Conservation (phyloP, 2,113 vertebrate genomes). For the Bubo scandiacus region DNA sequence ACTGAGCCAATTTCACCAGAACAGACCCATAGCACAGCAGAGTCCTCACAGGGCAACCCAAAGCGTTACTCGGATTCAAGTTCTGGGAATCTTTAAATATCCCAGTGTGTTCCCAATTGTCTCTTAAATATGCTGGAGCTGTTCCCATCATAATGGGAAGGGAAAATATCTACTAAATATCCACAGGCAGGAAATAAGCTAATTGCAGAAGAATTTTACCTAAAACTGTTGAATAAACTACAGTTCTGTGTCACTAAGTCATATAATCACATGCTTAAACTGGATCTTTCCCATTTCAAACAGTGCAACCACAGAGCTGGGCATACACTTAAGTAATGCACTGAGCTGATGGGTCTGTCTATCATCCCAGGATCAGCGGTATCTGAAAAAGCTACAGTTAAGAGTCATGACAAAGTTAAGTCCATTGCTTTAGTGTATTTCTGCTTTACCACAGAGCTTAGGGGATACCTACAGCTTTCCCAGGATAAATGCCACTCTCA, state of each 20-base stretch:
- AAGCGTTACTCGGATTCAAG: not conserved
- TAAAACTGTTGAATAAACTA: slow-evolving; percentile 21
- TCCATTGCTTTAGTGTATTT: not conserved
- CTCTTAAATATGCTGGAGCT: slow-evolving; percentile 17
- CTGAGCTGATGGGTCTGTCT: not conserved
- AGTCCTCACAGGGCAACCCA: not conserved
- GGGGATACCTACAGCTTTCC: not conserved
- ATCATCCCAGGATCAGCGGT: rapidly evolving
- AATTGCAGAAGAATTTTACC: slow-evolving; percentile 48
- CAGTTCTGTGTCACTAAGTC: slow-evolving; percentile 14
- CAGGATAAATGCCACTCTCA: not conserved
- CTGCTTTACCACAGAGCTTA: not conserved
- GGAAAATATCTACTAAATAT: slow-evolving; percentile 31
- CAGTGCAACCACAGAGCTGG: not conserved
- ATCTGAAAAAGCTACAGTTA: not conserved
- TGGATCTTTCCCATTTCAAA: not conserved
- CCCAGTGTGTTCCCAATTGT: not conserved
- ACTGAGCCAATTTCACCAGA: not conserved
- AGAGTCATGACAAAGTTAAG: not conserved
- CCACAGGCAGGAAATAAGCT: slow-evolving; percentile 31
- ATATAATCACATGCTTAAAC: not conserved
- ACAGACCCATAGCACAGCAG: not conserved
- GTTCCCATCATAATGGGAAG: slow-evolving; percentile 15
- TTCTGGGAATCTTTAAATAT: slow-evolving; percentile 39
- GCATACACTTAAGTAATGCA: not conserved